These are phyloP conservation scores for Carpatolechia fugitivella DNA, from an alignment of 2,888 invertebrate genomes.

Conservation along the genomic window DNA sequence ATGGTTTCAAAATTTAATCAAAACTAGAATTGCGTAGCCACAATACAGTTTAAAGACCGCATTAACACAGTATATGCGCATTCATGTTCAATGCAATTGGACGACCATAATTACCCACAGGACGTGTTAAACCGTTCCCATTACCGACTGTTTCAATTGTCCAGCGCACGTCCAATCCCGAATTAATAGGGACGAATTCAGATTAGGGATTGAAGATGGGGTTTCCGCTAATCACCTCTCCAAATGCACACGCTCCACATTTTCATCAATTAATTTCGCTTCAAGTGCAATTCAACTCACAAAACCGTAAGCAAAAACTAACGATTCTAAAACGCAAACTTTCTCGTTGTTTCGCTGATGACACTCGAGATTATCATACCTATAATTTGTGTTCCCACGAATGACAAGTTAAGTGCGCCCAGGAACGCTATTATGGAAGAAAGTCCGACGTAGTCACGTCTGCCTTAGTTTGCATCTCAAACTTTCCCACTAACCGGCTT, in stretches of 20 bases:
- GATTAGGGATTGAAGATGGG: constrained; percentile 54
- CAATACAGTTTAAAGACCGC: constrained; percentile 43
- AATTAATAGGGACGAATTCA: constrained; percentile 57
- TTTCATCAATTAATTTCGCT: constrained; percentile 44
- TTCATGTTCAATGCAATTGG: constrained; percentile 46
- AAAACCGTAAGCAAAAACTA: constrained; percentile 24
- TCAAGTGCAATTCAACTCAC: constrained; percentile 24
- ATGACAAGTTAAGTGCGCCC: constrained; percentile 66
- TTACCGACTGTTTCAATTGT: constrained; percentile 58
- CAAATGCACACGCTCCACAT: constrained; percentile 39
- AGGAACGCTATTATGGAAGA: constrained; percentile 60
- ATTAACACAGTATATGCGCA: constrained; percentile 30
- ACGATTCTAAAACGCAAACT: constrained; percentile 33
- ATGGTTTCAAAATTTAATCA: constrained; percentile 27
- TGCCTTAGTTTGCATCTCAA: constrained; percentile 69
- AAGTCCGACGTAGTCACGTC: constrained; percentile 71
- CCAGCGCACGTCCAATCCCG: constrained; percentile 53
- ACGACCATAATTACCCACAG: constrained; percentile 60
- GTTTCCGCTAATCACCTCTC: constrained; percentile 57
- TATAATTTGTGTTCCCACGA: constrained; percentile 71
- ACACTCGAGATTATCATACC: constrained; percentile 49
- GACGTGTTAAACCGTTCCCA: constrained; percentile 59
- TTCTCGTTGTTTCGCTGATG: constrained; percentile 52
- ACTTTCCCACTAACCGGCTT: constrained; percentile 63
- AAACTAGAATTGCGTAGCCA: constrained; percentile 31